These are phyloP conservation scores for Ptilodon capucinus DNA, from an alignment of 2,888 invertebrate genomes.

Conservation along the genomic window DNA sequence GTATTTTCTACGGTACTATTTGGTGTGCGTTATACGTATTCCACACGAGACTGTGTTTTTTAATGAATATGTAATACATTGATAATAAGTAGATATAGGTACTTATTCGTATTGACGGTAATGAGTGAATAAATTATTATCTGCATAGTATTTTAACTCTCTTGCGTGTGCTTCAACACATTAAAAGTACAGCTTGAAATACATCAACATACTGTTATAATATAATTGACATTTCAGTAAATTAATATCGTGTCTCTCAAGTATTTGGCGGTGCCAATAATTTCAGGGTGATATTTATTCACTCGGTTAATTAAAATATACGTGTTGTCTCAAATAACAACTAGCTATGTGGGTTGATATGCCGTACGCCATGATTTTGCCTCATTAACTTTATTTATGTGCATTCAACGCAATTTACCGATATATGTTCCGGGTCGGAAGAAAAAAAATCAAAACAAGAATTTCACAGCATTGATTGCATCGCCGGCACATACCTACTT, in stretches of 20 bases:
- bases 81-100: no score
- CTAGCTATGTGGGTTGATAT: conserved; percentile 44
- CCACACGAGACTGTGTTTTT: no score
- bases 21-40: no score
- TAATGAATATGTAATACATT: no score
- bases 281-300: conserved; percentile 33
- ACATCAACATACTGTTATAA: conserved; percentile 1
- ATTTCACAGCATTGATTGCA: conserved; percentile 64
- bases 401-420: conserved; percentile 63
- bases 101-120: no score
- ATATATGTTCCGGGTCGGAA: conserved; percentile 57
- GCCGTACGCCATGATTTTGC: conserved; percentile 58
- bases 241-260: conserved; percentile 11
- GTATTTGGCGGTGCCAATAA: conserved; percentile 21
- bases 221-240: conserved; percentile 4
- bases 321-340: conserved; percentile 39
- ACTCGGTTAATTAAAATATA: conserved; percentile 43
- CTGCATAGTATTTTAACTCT: no score
- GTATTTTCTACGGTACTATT: background rate
- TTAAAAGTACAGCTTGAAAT: no score
- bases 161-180: background rate
- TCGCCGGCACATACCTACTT: conserved; percentile 44
- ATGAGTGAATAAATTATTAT: no score
- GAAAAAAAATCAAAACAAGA: conserved; percentile 59
- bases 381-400: conserved; percentile 74